phyloP scores from a whole-genome alignment of 2,797 vertebrate species.

The Chrysocyon brachyurus region DNA sequence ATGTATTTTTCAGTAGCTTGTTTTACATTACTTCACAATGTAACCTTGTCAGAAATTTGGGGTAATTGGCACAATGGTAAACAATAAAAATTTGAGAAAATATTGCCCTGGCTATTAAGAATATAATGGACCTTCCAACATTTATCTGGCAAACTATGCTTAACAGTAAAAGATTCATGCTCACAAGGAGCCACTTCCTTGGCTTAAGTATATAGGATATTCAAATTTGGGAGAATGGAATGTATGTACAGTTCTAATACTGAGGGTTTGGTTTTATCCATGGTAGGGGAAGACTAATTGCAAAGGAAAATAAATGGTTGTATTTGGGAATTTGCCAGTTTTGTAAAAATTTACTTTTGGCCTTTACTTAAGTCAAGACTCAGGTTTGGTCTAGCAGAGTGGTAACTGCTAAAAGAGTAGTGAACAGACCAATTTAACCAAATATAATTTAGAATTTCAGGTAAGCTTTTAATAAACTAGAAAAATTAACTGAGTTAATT shows the following conservation, averaged over 20 bases:
- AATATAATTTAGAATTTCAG: neutral
- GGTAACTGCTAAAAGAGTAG: neutral
- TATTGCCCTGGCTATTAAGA: neutral
- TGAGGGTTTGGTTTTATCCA: neutral
- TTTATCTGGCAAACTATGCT: neutral
- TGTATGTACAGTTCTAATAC: neutral
- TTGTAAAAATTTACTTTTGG: constrained; percentile 20
- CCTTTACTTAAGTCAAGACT: neutral
- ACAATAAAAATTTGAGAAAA: constrained; percentile 34
- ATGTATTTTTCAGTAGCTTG: neutral
- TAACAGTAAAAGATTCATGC: neutral
- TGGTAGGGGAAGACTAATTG: neutral
- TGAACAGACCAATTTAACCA: constrained; percentile 33
- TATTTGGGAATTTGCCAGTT: neutral
- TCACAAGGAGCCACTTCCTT: neutral
- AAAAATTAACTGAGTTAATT: constrained; percentile 33
- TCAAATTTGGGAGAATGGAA: constrained; percentile 20
- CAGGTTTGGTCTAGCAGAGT: neutral
- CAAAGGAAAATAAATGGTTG: neutral
- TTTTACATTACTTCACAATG: constrained; percentile 51
- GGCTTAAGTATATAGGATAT: neutral
- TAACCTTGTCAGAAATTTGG: constrained; percentile 18
- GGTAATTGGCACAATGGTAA: neutral
- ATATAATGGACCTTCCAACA: neutral
- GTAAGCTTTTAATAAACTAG: constrained; percentile 30